Percentiles rank a stretch among this genome's conserved stretches.
These are phyloP conservation scores for Lerema accius DNA, from an alignment of 1,140 invertebrate species.

Conservation along the genomic window DNA sequence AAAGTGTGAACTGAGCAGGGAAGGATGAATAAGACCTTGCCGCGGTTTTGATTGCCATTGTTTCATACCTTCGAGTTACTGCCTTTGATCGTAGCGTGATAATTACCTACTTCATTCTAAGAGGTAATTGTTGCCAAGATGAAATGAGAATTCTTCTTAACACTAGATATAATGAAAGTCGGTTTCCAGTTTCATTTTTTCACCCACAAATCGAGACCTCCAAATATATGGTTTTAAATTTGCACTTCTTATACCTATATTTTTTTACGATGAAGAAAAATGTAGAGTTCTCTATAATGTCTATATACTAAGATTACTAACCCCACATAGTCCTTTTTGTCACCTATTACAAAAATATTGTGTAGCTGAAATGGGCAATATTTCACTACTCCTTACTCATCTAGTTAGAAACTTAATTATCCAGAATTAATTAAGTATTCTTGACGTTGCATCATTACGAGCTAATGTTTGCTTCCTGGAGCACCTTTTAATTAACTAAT, in stretches of 20 bases:
- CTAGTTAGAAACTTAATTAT: slow-evolving; percentile 2
- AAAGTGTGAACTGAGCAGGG: slow-evolving; percentile 4
- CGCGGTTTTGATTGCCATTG: slow-evolving; percentile 1
- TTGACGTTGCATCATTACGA: slow-evolving; percentile 9
- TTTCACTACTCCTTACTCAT: background rate
- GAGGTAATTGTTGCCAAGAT: background rate
- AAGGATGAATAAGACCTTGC: slow-evolving; percentile 1
- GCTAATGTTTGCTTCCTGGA: slow-evolving; percentile 25
- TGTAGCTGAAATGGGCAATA: too few relatives aligned
- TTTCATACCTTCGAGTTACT: background rate
- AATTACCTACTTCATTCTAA: background rate
- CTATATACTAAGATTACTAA: too few relatives aligned
- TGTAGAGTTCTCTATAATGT: too few relatives aligned
- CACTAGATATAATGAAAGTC: too few relatives aligned
- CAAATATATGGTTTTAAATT: too few relatives aligned
- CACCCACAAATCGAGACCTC: too few relatives aligned
- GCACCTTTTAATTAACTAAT: slow-evolving; percentile 29
- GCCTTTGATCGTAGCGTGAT: slow-evolving; percentile 3
- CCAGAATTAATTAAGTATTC: slow-evolving; percentile 24
- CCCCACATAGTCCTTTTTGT: too few relatives aligned
- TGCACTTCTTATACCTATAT: too few relatives aligned
- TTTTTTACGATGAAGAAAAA: too few relatives aligned
- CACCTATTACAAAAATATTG: too few relatives aligned
- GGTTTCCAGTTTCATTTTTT: too few relatives aligned
- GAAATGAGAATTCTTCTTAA: slow-evolving; percentile 1